Percentiles rank a stretch among this genome's conserved stretches.
Evolutionary conservation across 2,888 invertebrate species (phyloP).

Genomic region (Eugnorisma glareosa): DNA sequence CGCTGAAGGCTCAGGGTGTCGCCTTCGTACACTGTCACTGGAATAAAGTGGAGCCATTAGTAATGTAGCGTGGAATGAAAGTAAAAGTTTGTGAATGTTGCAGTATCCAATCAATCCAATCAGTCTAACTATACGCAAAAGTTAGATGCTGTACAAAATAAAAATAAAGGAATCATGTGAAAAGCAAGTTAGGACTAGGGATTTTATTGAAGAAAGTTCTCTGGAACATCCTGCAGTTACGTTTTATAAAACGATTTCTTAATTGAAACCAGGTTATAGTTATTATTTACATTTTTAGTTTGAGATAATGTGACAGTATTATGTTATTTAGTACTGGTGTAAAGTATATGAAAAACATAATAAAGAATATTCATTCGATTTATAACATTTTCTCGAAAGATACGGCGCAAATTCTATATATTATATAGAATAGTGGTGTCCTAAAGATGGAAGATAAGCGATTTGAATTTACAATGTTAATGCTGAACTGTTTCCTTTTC

Average conservation of each 20-base stretch:
- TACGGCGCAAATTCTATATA: neutral
- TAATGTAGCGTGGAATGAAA: neutral
- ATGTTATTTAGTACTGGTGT: neutral
- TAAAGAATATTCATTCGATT: conserved; percentile 24
- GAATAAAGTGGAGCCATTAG: conserved; percentile 74
- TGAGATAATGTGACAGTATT: neutral
- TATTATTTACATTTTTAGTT: neutral
- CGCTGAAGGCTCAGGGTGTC: conserved; percentile 96
- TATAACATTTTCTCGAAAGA: conserved; percentile 5
- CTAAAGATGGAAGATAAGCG: conserved; percentile 25
- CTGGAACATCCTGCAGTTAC: neutral
- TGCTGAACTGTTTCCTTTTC: neutral
- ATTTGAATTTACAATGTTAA: neutral
- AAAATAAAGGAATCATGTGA: neutral
- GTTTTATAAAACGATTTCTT: neutral
- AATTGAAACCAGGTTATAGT: neutral
- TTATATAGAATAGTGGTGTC: neutral
- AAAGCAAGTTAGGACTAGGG: neutral
- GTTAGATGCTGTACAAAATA: neutral
- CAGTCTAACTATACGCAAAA: neutral
- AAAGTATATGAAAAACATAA: neutral
- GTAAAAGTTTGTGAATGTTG: neutral
- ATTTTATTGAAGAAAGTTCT: neutral
- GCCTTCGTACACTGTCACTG: conserved; percentile 96
- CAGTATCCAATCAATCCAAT: neutral